These are phyloP conservation scores for Lagorchestes hirsutus DNA, from an alignment of 2,797 vertebrate species.

Conservation along the genomic window DNA sequence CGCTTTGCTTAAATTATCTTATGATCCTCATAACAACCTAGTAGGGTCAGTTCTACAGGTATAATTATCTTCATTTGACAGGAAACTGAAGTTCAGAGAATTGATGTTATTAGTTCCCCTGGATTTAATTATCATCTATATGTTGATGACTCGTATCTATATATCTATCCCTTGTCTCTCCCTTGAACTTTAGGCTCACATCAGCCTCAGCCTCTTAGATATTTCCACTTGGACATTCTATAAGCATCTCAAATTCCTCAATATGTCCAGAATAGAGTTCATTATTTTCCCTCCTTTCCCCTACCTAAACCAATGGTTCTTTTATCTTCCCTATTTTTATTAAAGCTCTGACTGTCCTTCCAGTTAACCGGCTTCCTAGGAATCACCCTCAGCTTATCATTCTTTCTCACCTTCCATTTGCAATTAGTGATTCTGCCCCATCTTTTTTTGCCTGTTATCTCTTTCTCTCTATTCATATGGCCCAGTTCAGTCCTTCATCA, in stretches of 20 bases:
- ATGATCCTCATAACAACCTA: neutral
- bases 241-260: neutral
- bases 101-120: neutral
- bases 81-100: neutral
- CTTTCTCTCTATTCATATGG: neutral
- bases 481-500: neutral
- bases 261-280: neutral
- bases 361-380: neutral
- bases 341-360: neutral
- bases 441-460: neutral
- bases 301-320: neutral
- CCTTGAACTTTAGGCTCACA: neutral
- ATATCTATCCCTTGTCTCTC: neutral
- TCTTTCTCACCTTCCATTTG: neutral
- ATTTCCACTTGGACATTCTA: neutral
- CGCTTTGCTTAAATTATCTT: neutral
- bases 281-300: neutral
- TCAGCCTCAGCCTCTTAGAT: neutral
- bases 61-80: neutral
- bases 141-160: neutral
- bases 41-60: neutral
- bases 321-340: neutral
- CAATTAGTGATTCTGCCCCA: neutral
- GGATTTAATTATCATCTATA: neutral
- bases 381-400: neutral